Evolutionary conservation across 1,140 invertebrate species (phyloP), one percentile per base, ranked within the genome.

Genomic region (Caerostris extrusa): DNA sequence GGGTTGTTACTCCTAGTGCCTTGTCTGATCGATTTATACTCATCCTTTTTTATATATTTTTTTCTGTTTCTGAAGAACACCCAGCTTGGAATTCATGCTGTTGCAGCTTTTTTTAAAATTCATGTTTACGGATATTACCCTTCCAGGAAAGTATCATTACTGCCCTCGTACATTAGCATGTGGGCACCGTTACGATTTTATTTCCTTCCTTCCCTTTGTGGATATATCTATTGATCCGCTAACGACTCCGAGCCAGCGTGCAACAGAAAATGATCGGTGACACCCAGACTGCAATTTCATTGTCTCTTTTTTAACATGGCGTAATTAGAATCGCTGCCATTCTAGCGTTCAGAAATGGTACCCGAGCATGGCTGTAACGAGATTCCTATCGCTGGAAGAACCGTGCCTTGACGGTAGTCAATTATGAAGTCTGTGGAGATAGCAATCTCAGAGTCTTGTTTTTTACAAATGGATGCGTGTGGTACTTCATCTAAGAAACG

Each of bases 351-450:
- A 87, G 56, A 87, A 64, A 61, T 14, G 58, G 85, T 61, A 58
- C n/a, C 12, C 60, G 50, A 64, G 85, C 85, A 87, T 56, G 60
- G 34, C 34, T 87, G 85, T 64, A 50, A 64, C 17, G n/a, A 83
- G 56, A 83, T 83, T 56, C 82, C 14, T 56, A 58, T 83, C 56
- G 53, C 17, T 56, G 56, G 7, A 64, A 17, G 81, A 7, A 3
- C 10, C 83, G 56, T 19, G 67, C 71, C 12, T 5, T 50, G 19
- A 50, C n/a, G 5, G 85, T n/a, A 64, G 85, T 87, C 60, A 14
- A 87, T 87, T 87, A 87, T 58, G 53, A 12, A 87, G 60, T 87
- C 85, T 6, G 4, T 87, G 85, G 50, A 67, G 85, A 87, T 87
- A 57, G 12, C 10, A 6, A 61, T 87, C 60, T 56, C 53, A 12